phyloP scores from a whole-genome alignment of 2,797 vertebrate genomes.

The Leptoclinus maculatus region DNA sequence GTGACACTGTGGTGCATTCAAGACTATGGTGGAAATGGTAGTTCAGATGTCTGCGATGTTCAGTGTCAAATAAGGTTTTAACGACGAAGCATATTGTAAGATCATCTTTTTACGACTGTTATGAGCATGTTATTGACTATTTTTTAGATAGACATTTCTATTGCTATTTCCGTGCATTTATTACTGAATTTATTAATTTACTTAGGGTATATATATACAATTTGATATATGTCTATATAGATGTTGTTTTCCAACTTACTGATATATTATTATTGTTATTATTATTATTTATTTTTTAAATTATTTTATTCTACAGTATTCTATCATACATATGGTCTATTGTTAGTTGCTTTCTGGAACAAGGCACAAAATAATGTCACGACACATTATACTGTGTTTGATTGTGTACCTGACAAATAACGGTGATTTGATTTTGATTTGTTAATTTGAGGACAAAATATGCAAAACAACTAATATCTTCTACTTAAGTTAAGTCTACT shows the following conservation, averaged over 20 bases:
- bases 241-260: neutral
- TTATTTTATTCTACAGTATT: neutral
- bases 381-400: neutral
- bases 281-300: neutral
- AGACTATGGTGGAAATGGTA: accelerated
- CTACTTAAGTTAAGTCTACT: neutral
- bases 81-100: neutral
- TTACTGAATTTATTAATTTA: neutral
- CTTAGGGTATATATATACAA: neutral
- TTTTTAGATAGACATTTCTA: neutral
- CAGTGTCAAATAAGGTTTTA: neutral
- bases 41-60: neutral
- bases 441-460: neutral
- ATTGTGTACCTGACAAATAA: neutral
- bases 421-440: neutral
- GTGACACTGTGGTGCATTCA: conserved; percentile 44
- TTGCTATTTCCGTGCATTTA: neutral
- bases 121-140: neutral
- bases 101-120: neutral
- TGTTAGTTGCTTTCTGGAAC: neutral
- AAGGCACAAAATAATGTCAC: neutral
- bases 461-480: neutral
- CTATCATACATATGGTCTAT: neutral
- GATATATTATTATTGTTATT: neutral
- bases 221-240: neutral